Base-by-base conservation (phyloP, 2,888 invertebrate species). In the Orchestes rusci region DNA sequence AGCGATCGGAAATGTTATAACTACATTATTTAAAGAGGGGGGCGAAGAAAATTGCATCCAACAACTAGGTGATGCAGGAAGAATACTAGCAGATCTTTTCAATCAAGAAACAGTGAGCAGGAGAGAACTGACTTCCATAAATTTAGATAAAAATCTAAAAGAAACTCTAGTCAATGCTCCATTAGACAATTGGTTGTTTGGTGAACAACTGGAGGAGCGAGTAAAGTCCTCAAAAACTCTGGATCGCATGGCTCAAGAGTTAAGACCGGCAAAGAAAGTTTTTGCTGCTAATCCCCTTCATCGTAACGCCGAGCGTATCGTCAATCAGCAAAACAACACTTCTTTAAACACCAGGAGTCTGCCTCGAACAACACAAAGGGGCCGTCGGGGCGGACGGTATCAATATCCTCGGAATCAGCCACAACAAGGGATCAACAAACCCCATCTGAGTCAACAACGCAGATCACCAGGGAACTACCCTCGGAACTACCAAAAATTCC, bases 141-240 rank as follows among this genome's bases (percentile, higher is more conserved):
- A 35, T 23, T 16, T 43, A 16, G 34, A 34, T n/a, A 41, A 20
- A n/a, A 29, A 41, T n/a, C 8, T 41, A 13, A 41, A 36, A n/a
- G 35, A 43, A 2, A 33, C 34, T 3, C 18, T 43, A 10, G 20
- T 20, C 5, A 33, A 37, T 8, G 32, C 30, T 13, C 30, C 35
- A 20, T n/a, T 37, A 5, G 19, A 3, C 3, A 16, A 27, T 10
- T 17, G 16, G 16, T 16, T 43, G 12, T 43, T 43, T 43, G 43
- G 43, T 12, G 13, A 13, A 5, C 20, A 43, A 12, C 33, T 43
- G 10, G 39, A 39, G 2, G 31, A 16, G 13, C 17, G 23, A 19
- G 28, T 43, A 2, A 39, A 43, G 28, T 3, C 37, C n/a, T 10
- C 28, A 3, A 32, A 32, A 16, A 28, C 31, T 2, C 16, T 43